phyloP scores from a whole-genome alignment of 2,797 vertebrate species.

The Oophaga sylvatica region DNA sequence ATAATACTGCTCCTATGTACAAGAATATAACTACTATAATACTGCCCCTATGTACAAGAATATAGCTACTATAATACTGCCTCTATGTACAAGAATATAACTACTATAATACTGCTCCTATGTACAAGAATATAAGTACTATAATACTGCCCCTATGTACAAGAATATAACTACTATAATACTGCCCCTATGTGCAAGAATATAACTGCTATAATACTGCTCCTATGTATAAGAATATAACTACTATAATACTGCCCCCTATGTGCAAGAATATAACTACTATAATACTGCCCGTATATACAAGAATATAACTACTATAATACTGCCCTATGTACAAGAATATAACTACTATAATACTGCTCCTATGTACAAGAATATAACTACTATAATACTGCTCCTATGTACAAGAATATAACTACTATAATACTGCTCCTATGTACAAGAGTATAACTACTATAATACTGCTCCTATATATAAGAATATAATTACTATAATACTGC shows the following conservation, averaged over 20 bases:
- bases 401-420: too few species aligned
- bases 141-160: not conserved
- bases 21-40: too few species aligned
- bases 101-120: not conserved
- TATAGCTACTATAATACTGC: slow-evolving; percentile 1
- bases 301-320: not conserved
- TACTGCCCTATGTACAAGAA: not conserved
- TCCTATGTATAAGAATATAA: too few species aligned
- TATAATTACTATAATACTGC: slow-evolving; percentile 2
- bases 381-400: not conserved
- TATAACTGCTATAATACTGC: slow-evolving; percentile 1
- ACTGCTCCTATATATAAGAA: not conserved
- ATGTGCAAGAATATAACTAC: not conserved
- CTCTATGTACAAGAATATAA: too few species aligned
- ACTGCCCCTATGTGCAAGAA: not conserved
- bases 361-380: not conserved
- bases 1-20: not conserved
- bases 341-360: not conserved
- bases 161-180: too few species aligned
- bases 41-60: not conserved
- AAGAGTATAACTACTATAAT: not conserved
- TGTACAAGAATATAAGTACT: not conserved
- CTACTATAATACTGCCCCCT: not conserved
- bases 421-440: not conserved
- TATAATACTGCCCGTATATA: not conserved